phyloP scores from a whole-genome alignment of 2,113 vertebrate species.

The Plotosus lineatus region DNA sequence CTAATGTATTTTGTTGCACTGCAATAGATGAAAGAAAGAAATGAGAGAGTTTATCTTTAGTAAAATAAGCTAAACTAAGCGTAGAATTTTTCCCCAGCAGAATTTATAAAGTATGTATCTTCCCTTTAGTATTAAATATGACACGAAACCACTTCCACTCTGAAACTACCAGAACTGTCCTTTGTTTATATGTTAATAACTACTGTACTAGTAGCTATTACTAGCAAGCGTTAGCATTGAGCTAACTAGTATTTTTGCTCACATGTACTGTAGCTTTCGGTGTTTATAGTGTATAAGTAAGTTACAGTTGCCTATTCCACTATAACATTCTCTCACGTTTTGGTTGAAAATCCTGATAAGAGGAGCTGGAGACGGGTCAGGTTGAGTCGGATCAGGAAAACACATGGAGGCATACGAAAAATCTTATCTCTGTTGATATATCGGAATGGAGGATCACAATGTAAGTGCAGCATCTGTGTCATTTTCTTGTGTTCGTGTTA shows the following conservation, averaged over 20 bases:
- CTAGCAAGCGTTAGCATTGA: not conserved
- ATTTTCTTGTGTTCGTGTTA: slow-evolving; percentile 54
- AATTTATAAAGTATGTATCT: not conserved
- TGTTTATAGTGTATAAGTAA: not conserved
- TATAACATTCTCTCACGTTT: too few species aligned
- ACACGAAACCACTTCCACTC: not conserved
- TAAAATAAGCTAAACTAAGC: not conserved
- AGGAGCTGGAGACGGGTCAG: not conserved
- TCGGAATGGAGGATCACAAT: not conserved
- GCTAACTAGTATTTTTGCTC: not conserved
- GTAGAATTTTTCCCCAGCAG: not conserved
- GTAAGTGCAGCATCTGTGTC: not conserved
- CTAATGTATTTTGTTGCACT: not conserved
- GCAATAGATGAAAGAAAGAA: not conserved
- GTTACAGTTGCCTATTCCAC: not conserved
- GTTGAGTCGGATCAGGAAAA: not conserved
- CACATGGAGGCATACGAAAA: not conserved
- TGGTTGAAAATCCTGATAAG: not conserved
- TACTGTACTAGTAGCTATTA: not conserved
- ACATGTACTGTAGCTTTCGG: not conserved
- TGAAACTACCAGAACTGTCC: not conserved
- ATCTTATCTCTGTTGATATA: not conserved
- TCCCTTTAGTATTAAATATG: not conserved
- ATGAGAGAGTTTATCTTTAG: not conserved
- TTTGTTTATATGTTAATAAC: not conserved